Base-by-base conservation (phyloP, 2,797 vertebrate species). In the Malurus splendens region DNA sequence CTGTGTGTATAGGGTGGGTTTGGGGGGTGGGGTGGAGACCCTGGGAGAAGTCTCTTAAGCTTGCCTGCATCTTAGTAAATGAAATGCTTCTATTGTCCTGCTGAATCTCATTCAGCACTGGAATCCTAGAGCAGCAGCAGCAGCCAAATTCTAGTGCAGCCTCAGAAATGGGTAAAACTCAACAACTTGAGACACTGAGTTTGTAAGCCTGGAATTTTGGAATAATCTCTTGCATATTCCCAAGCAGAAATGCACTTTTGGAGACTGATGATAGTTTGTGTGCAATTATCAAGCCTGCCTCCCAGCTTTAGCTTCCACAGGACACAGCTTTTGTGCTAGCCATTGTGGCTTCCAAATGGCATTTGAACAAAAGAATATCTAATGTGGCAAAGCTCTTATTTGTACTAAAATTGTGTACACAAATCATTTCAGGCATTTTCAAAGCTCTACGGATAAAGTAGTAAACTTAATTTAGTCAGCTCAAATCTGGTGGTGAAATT, bases 291-390 rank as follows among this genome's bases (percentile, higher is more conserved):
- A 42, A 77, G 70, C 55, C 45, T 82, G 65, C 54, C 41, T 82
- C 83, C 75, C 75, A 86, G 88, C 72, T 91, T 87, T 90, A 82
- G 50, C 50, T 86, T 93, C 45, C 38, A 47, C 12, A 74, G 86
- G 71, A 81, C 55, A 48, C 47, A 39, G 64, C 83, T 89, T 94
- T 92, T 77, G 73, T 57, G 41, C 70, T 87, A 48, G 82, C 70
- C 55, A 87, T 86, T 94, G 87, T 87, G 84, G 86, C 88, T 92
- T 79, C 55, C 73, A 71, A 82, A 90, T 78, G 70, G 74, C 47
- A 68, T 64, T 84, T 60, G 87, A 91, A 94, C 90, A 94, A 92
- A 95, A 90, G 89, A 94, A 89, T 94, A 75, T 87, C 82, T 92
- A 89, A 87, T 89, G 87, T 92, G 83, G 81, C 90, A 91, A 90